Evolutionary conservation across 1,140 invertebrate genomes (phyloP), one percentile per base, ranked within the genome.

Genomic region (Pristionchus pacificus): DNA sequence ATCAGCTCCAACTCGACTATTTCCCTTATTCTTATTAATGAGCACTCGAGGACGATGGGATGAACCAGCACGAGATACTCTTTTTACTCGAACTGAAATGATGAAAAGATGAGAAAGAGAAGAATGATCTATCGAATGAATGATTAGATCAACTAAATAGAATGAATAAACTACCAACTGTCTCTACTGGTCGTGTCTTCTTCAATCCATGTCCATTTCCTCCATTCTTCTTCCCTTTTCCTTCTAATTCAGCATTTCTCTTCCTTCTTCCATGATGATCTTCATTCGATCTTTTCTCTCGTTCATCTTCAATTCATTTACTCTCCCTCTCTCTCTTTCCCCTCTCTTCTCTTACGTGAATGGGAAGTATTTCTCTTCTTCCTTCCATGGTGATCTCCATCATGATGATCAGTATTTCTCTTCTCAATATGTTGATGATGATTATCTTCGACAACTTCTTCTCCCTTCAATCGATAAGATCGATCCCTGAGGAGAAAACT

Each of bases 1-100:
- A 49, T 49, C 19, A 19, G 6, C 38, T 60, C 70, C 70, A 31
- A 64, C 70, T 62, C 60, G 65, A 59, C 70, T 72, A 32, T 72
- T 72, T 64, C 70, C 65, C 64, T 64, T 66, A 64, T 72, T 72
- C 60, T 72, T 72, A 64, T 65, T 72, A 19, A 72, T 28, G 29
- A 64, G 64, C 38, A 49, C 19, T 60, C 70, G 70, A 15, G 59
- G 55, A 33, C 64, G 64, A 61, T 72, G 70, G 55, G 63, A 66
- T 63, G 49, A 59, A 57, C 70, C 70, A 15, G 70, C 70, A 59
- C 63, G 63, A 13, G 49, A 59, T 0, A 72, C 70, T 31, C 70
- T 49, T 49, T 72, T 72, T 55, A 72, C 70, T 29, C 70, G 70
- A 60, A 66, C 62, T 25, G 60, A 27, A 31, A 32, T n/a, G 30